Evolutionary conservation across 2,113 vertebrate species (phyloP).

Genomic region (Taurulus bubalis): DNA sequence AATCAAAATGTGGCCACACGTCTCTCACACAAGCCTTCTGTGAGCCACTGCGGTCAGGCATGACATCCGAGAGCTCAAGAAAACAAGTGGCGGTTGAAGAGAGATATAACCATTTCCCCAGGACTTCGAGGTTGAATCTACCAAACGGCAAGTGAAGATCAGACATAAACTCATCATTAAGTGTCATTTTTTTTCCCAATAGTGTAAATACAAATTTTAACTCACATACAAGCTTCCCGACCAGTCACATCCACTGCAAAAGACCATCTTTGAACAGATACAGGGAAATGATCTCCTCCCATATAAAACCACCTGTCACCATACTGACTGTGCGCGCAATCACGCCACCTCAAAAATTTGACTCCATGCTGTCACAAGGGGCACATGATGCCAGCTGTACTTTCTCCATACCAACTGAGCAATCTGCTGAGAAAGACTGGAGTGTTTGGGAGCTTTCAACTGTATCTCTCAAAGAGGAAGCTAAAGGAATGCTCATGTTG

Average conservation of each 20-base stretch:
- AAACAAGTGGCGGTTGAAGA: not conserved
- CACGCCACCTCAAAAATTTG: not conserved
- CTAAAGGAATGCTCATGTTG: not conserved
- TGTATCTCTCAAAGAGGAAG: not conserved
- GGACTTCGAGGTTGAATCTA: not conserved
- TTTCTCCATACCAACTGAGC: not conserved
- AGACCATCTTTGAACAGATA: not conserved
- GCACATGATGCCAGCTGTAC: not conserved
- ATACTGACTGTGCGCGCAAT: not conserved
- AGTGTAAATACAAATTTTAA: not conserved
- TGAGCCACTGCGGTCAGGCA: not conserved
- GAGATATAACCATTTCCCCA: not conserved
- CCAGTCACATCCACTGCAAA: not conserved
- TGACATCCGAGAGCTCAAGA: not conserved
- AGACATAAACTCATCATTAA: not conserved
- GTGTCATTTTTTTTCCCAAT: not conserved
- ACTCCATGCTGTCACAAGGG: not conserved
- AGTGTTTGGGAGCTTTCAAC: not conserved
- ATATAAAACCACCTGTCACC: not conserved
- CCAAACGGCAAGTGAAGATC: not conserved
- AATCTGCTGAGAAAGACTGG: not conserved
- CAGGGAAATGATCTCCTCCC: not conserved
- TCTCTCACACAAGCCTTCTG: not conserved
- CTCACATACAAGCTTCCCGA: not conserved
- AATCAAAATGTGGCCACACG: not conserved